These are phyloP conservation scores for Scolopax mira DNA, from an alignment of 2,113 vertebrate species.

Conservation along the genomic window DNA sequence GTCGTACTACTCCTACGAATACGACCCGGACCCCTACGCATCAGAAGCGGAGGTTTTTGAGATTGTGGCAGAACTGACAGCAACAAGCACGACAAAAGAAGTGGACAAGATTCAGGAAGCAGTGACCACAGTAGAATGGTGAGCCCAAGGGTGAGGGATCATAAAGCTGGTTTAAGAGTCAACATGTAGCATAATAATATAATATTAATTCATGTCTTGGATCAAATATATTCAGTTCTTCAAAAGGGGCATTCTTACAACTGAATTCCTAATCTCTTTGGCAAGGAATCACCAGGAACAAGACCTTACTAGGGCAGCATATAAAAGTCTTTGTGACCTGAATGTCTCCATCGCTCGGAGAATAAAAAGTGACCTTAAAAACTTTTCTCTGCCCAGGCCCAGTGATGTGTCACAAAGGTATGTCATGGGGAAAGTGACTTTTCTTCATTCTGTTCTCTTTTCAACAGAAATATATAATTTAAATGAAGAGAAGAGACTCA, in stretches of 20 bases:
- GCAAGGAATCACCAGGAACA: not conserved
- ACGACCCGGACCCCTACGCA: conserved; percentile 79
- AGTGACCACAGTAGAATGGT: conserved; percentile 53
- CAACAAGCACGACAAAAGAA: not conserved
- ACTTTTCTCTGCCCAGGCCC: not conserved
- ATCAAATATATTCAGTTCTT: not conserved
- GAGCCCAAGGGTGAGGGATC: not conserved
- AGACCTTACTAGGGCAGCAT: not conserved
- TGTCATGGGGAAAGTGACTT: not conserved
- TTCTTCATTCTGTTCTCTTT: not conserved
- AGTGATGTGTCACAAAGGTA: not conserved
- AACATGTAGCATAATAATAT: rapidly evolving
- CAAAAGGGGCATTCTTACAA: rapidly evolving
- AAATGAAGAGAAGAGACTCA: conserved; percentile 47
- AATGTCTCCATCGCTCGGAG: not conserved
- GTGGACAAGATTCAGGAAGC: not conserved
- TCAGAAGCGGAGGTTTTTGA: conserved; percentile 67
- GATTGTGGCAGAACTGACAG: conserved; percentile 28
- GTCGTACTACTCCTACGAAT: conserved; percentile 89
- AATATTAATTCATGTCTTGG: not conserved
- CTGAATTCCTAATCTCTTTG: no score
- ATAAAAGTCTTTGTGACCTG: not conserved
- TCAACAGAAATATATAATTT: conserved; percentile 43
- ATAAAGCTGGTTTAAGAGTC: not conserved
- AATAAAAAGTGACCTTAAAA: not conserved